phyloP scores from a whole-genome alignment of 2,888 invertebrate genomes.

The Calameuta pallipes region DNA sequence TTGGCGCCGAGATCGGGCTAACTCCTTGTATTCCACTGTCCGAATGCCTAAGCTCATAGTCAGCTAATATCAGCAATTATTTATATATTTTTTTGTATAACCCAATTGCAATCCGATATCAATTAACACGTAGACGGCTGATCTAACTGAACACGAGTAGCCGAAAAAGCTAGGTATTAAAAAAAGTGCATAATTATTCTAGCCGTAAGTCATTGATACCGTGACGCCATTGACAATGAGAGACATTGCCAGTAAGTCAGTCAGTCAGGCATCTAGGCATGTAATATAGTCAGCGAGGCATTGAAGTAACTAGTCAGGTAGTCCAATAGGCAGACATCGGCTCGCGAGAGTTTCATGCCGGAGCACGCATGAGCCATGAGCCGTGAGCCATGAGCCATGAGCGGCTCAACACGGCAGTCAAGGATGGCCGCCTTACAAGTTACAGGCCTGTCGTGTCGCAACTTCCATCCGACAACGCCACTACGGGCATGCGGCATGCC shows the following conservation, averaged over 20 bases:
- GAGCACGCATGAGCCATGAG: constrained; percentile 34
- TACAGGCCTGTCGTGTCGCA: constrained; percentile 46
- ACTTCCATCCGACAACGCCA: constrained; percentile 53
- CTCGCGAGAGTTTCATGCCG: constrained; percentile 32
- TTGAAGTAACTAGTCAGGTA: background rate
- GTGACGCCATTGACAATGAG: constrained; percentile 10
- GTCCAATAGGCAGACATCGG: constrained; percentile 16
- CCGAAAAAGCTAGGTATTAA: background rate
- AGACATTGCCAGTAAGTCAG: background rate
- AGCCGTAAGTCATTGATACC: background rate
- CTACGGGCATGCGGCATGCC: constrained; percentile 22
- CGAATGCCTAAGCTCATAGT: background rate
- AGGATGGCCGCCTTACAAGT: constrained; percentile 50
- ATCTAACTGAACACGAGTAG: background rate
- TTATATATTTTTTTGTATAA: background rate
- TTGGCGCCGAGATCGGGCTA: constrained; percentile 17
- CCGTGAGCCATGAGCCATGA: constrained; percentile 19
- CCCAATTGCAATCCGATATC: background rate
- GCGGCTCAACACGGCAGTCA: constrained; percentile 43
- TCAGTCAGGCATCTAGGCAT: constrained; percentile 19
- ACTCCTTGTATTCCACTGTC: background rate
- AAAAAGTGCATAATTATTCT: background rate
- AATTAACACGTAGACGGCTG: background rate
- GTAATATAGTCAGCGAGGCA: background rate
- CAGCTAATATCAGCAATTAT: background rate